These are phyloP conservation scores for Cartodere bifasciata DNA, from an alignment of 2,888 invertebrate genomes.

Conservation along the genomic window DNA sequence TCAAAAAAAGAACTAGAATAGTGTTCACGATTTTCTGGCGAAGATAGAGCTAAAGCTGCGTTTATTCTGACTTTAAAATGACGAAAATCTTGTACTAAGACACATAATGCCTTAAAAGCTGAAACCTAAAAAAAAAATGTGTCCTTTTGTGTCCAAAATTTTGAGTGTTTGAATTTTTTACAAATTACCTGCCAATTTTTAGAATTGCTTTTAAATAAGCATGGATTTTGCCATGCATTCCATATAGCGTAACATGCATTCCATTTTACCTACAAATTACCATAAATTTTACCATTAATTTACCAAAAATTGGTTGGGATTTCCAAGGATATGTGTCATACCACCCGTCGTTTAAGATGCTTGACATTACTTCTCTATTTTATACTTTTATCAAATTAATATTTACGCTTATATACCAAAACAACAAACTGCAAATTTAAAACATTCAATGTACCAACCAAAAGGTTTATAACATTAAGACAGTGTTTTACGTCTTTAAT, in stretches of 20 bases:
- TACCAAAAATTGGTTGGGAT: no score
- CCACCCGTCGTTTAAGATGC: no score
- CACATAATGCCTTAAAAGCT: slow-evolving; percentile 52
- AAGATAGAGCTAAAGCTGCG: slow-evolving; percentile 63
- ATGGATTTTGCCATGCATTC: slow-evolving; percentile 56
- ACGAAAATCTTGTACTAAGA: slow-evolving; percentile 55
- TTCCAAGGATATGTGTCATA: no score
- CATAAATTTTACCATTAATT: slow-evolving; percentile 4
- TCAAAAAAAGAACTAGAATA: slow-evolving; percentile 49
- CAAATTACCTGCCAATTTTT: slow-evolving; percentile 40
- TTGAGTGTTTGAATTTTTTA: background rate
- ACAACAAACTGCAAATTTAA: no score
- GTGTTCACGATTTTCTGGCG: slow-evolving; percentile 43
- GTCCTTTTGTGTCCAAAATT: background rate
- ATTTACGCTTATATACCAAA: no score
- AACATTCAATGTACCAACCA: no score
- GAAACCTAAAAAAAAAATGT: slow-evolving; percentile 36
- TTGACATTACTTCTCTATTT: no score
- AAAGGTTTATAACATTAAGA: no score
- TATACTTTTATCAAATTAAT: no score
- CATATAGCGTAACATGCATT: slow-evolving; percentile 84
- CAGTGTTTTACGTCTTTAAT: no score
- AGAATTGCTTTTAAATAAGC: slow-evolving; percentile 33
- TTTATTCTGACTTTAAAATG: slow-evolving; percentile 87
- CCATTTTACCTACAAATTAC: slow-evolving; percentile 56